Evolutionary conservation across 53 echinoderm and acorn worm genomes (phyloP), one percentile per base, ranked within the genome.

Genomic region (Antedon mediterranea): DNA sequence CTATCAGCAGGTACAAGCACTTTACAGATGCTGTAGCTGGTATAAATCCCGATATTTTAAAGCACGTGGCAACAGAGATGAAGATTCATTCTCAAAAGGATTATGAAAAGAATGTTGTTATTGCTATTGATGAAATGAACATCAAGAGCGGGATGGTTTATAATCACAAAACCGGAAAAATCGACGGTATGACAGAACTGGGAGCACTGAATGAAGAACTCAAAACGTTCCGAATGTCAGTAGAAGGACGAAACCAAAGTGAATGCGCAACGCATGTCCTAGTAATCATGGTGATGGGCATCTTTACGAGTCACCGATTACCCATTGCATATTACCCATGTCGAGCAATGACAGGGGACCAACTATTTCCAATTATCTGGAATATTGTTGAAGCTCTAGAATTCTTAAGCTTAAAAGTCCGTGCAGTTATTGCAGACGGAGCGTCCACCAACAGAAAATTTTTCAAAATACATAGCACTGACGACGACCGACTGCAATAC

Each of bases 81-180:
- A 18, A 18, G 2, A 26, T 74, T 23, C 15, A 72, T 5, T 31
- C 27, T 8, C n/a, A 70, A 29, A 78, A 31, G 14, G 32, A 76
- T 23, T 37, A 71, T 79, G 43, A 86, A 75, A 73, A 18, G 26
- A 78, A 86, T 71, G 76, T 86, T 0, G 44, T 78, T 11, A 11
- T 82, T 30, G 30, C 80, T 8, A 75, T 81, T n/a, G 82, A 86
- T 75, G 86, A 86, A 33, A 74, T 86, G 79, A 78, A 82, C 33
- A 71, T 86, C 0, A 82, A 82, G 42, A 15, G 76, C 7, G 86
- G 81, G 0, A 29, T 82, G 7, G 82, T 70, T 7, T 86, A 43
- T 30, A 74, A 82, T 23, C 41, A 78, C 9, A 32, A 37, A 28
- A 74, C 75, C 4, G 82, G 82, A 15, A 73, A 78, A 44, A n/a